phyloP scores from a whole-genome alignment of 2,888 invertebrate genomes.

The Disparrhopalites patrizii region DNA sequence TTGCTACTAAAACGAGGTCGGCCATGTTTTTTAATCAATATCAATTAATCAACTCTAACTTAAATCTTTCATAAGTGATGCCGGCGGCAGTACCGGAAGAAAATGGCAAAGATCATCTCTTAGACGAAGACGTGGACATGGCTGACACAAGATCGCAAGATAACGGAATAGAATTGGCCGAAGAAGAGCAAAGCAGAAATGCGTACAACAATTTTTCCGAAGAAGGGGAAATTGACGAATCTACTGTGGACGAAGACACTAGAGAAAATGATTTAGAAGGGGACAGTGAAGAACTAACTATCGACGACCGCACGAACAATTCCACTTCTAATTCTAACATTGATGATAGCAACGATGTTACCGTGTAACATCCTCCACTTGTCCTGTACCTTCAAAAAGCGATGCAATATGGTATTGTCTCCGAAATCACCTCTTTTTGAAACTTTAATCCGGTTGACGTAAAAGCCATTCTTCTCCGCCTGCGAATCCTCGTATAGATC shows the following conservation, averaged over 20 bases:
- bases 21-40: no score
- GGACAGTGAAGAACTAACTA: neutral
- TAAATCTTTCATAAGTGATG: no score
- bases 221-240: constrained; percentile 8
- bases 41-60: neutral
- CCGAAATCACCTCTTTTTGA: no score
- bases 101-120: neutral
- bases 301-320: neutral
- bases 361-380: no score
- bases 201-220: neutral
- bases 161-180: neutral
- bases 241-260: neutral
- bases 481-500: no score
- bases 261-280: neutral
- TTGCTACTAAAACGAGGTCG: neutral
- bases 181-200: constrained; percentile 6
- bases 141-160: no score
- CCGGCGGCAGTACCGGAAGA: neutral
- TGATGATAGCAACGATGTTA: no score
- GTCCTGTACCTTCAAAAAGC: no score
- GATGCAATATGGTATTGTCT: no score
- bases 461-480: no score
- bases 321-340: no score
- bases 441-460: no score
- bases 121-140: constrained; percentile 7